Conservation (phyloP, 2,888 invertebrate species). For the Gnatocerus cornutus region DNA sequence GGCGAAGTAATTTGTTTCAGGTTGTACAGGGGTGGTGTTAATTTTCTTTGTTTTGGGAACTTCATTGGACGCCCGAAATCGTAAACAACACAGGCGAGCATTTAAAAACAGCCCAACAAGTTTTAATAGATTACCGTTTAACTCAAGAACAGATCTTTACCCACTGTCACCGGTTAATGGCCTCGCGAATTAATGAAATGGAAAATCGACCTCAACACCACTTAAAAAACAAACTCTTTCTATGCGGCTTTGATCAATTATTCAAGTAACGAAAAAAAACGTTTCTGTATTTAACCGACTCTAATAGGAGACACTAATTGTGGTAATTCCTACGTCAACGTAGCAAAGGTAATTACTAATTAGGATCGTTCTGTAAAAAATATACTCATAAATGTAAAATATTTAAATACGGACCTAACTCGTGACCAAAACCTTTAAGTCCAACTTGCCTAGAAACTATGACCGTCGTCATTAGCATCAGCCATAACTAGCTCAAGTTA, state of each 20-base stretch:
- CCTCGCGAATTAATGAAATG: slow-evolving; percentile 39
- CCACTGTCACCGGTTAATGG: slow-evolving; percentile 42
- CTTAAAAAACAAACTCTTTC: slow-evolving; percentile 12
- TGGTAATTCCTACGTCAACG: neutral
- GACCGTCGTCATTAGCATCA: neutral
- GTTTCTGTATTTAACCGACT: neutral
- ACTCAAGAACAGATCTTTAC: slow-evolving; percentile 38
- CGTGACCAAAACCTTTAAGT: too few relatives aligned
- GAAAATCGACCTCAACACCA: slow-evolving; percentile 36
- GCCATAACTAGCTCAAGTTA: slow-evolving; percentile 17
- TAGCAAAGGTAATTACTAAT: neutral
- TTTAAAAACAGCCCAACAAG: slow-evolving; percentile 40
- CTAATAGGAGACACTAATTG: neutral
- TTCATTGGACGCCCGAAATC: slow-evolving; percentile 31
- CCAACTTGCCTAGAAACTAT: too few relatives aligned
- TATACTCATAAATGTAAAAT: too few relatives aligned
- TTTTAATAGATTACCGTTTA: slow-evolving; percentile 44
- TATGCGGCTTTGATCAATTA: slow-evolving; percentile 1
- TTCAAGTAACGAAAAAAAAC: neutral
- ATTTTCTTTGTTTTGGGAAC: slow-evolving; percentile 51
- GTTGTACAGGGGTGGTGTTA: slow-evolving; percentile 49
- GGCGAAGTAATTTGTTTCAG: slow-evolving; percentile 58
- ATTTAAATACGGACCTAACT: too few relatives aligned
- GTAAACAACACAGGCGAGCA: slow-evolving; percentile 35
- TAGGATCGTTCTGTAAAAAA: too few relatives aligned